Evolutionary conservation across 2,797 vertebrate species (phyloP), one percentile per base, ranked within the genome.

Genomic region (Phrynocephalus guinanensis): DNA sequence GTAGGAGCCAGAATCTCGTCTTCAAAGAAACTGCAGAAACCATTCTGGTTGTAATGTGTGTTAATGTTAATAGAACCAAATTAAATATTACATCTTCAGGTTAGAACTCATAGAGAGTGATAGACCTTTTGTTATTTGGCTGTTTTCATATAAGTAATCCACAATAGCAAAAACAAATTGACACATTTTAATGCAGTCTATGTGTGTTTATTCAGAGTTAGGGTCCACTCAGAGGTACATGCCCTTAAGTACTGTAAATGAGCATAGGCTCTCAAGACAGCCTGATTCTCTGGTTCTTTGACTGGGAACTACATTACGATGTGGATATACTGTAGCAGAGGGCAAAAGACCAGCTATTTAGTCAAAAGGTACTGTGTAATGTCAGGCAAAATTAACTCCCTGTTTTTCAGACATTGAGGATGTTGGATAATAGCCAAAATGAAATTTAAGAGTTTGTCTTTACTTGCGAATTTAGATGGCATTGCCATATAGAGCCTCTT

Each of bases 11-110:
- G 60, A 88, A 85, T 76, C 76, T 66, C 68, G n/a, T 63, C 26
- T 80, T 20, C 73, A n/a, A 76, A 75, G 24, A 76, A 88, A 67
- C 26, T 76, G 13, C 67, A 76, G 18, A 81, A 81, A 82, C 56
- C 56, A 84, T 44, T 24, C 30, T 85, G 30, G 48, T n/a, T 76
- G 50, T 38, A 13, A 38, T 44, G 30, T 44, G 38, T 5, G 38
- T 44, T 44, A 76, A 71, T 9, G 18, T 60, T 76, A 68, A 44
- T 8, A 84, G 56, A 13, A 30, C 6, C 60, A n/a, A 38, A 66
- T 50, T 10, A 82, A 78, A 83, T 8, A 83, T 24, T 83, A 38
- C 1, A 60, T n/a, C 22, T 60, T 9, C 24, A 28, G 16, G 4
- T 76, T 26, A 84, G 60, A n/a, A 75, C 30, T 84, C 38, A 15